A percentile compares a stretch with the other conserved stretches of the same genome.
Evolutionary conservation across 2,113 vertebrate species (phyloP).

Genomic region (Zosterops pallidus): DNA sequence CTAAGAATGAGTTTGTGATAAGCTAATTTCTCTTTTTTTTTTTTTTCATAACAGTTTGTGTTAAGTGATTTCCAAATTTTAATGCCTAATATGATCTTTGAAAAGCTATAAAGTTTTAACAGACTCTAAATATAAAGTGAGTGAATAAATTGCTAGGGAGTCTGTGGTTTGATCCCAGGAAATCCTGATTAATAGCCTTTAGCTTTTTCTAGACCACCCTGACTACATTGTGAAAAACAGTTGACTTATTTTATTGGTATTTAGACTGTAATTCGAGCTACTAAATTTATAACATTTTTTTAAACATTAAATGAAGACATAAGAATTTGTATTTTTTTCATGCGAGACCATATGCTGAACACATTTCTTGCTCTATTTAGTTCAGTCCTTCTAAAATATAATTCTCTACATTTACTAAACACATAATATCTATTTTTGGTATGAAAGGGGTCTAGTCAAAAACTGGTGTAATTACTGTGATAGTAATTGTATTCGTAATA

Average conservation of each 20-base stretch:
- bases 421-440: neutral
- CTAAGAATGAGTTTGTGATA: conserved; percentile 58
- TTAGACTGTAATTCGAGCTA: conserved; percentile 58
- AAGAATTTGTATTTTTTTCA: conserved; percentile 31
- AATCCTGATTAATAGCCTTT: conserved; percentile 77
- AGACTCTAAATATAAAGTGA: conserved; percentile 67
- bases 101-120: conserved; percentile 75
- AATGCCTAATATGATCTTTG: conserved; percentile 69
- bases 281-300: conserved; percentile 30
- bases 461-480: neutral
- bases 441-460: neutral
- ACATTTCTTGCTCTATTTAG: conserved; percentile 11
- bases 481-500: neutral
- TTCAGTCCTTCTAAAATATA: neutral
- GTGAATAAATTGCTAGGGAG: conserved; percentile 50
- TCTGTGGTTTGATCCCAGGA: conserved; percentile 75
- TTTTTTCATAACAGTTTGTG: conserved; percentile 38
- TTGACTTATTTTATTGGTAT: conserved; percentile 67
- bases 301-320: neutral
- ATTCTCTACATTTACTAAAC: neutral
- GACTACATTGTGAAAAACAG: conserved; percentile 66
- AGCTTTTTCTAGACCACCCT: conserved; percentile 71
- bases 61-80: conserved; percentile 63
- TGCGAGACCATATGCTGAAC: neutral
- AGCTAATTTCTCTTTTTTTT: conserved; percentile 48